A percentile compares a stretch with the other conserved stretches of the same genome.
These are phyloP conservation scores for Temnopleurus reevesii DNA, from an alignment of 53 echinoderm and acorn worm genomes.

Conservation along the genomic window DNA sequence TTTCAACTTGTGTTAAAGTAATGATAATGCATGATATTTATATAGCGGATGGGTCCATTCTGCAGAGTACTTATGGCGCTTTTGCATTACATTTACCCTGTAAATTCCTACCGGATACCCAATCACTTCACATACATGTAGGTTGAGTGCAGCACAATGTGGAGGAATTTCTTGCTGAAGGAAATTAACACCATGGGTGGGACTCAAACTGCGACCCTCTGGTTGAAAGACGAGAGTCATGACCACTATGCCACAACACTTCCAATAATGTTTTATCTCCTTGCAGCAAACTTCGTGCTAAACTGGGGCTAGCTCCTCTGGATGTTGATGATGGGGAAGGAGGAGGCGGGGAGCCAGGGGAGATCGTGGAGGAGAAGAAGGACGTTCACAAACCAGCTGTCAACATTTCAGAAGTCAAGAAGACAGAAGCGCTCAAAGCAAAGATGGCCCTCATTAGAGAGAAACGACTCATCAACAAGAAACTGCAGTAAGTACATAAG, in stretches of 20 bases:
- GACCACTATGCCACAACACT: too few relatives aligned
- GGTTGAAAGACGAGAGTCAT: too few relatives aligned
- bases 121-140: too few relatives aligned
- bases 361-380: slow-evolving; percentile 66
- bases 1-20: too few relatives aligned
- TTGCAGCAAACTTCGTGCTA: slow-evolving; percentile 90
- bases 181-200: too few relatives aligned
- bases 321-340: slow-evolving; percentile 61
- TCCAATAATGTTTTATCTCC: neutral
- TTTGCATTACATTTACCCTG: too few relatives aligned
- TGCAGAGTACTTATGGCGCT: too few relatives aligned
- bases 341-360: slow-evolving; percentile 54
- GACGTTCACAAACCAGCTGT: slow-evolving; percentile 97
- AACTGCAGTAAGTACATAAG: slow-evolving; percentile 89
- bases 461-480: slow-evolving; percentile 91
- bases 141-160: too few relatives aligned
- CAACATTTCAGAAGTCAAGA: slow-evolving; percentile 79
- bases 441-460: slow-evolving; percentile 92
- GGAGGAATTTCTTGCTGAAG: too few relatives aligned
- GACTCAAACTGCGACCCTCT: too few relatives aligned
- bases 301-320: slow-evolving; percentile 90
- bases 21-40: neutral
- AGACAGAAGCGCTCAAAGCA: slow-evolving; percentile 78
- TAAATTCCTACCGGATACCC: too few relatives aligned
- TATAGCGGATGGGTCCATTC: too few relatives aligned